A percentile compares a stretch with the other conserved stretches of the same genome.
These are phyloP conservation scores for Coptotermes formosanus DNA, from an alignment of 1,140 invertebrate species.

Conservation along the genomic window DNA sequence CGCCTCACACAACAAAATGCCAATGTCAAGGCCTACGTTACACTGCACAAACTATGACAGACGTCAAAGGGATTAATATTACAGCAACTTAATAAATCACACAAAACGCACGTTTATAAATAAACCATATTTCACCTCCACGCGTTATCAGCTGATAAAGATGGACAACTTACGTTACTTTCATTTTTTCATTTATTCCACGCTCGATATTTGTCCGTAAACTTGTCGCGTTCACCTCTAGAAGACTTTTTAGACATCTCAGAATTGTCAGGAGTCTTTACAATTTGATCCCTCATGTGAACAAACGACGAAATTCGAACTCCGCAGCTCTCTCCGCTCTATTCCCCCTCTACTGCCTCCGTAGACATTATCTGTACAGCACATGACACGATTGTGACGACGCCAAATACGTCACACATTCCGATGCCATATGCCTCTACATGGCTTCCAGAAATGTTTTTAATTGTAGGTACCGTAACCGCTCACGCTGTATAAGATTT, in stretches of 20 bases:
- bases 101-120: neutral
- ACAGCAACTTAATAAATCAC: neutral
- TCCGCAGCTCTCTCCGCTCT: neutral
- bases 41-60: neutral
- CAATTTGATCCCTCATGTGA: neutral
- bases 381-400: neutral
- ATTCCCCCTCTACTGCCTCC: neutral
- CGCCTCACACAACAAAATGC: neutral
- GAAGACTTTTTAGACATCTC: neutral
- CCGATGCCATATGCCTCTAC: neutral
- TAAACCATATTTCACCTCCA: neutral
- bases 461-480: too few relatives aligned
- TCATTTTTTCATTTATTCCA: neutral
- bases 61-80: neutral
- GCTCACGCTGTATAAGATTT: too few relatives aligned
- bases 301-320: neutral
- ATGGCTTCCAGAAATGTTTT: neutral
- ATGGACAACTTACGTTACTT: neutral
- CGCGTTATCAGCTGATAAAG: neutral
- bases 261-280: neutral
- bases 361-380: neutral
- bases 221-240: neutral
- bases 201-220: neutral
- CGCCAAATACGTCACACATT: neutral
- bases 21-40: neutral